Conservation (phyloP, 2,113 vertebrate species). For the Chascanopsetta lugubris region DNA sequence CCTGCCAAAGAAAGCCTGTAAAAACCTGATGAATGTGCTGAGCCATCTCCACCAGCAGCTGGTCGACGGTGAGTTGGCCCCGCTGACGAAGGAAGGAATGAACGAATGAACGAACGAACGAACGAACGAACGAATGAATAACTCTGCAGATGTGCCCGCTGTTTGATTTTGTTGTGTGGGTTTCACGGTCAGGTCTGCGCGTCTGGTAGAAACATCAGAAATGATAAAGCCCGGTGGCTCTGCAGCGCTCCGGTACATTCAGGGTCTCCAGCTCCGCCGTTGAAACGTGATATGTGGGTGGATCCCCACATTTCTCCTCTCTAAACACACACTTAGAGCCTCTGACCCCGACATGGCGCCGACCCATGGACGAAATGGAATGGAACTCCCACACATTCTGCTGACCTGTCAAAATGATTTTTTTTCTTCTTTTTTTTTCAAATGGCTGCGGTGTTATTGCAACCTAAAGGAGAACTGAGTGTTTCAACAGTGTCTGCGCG, state of each 20-base stretch:
- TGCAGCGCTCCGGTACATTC: too few relatives aligned
- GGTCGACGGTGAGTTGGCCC: constrained; percentile 93
- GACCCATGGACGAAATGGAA: background rate
- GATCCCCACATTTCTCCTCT: background rate
- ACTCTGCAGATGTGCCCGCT: background rate
- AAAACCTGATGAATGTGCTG: constrained; percentile 95
- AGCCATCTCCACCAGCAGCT: constrained; percentile 91
- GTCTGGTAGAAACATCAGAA: background rate
- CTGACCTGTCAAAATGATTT: too few relatives aligned
- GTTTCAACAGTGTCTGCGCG: too few relatives aligned
- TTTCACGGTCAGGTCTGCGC: constrained; percentile 1
- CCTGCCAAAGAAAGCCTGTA: constrained; percentile 98
- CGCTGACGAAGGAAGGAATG: background rate
- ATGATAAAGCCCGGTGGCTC: background rate
- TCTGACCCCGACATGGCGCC: background rate
- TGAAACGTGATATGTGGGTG: background rate
- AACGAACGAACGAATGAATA: background rate
- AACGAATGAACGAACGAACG: constrained; percentile 6
- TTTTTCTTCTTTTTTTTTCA: too few relatives aligned
- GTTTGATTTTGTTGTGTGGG: constrained; percentile 2
- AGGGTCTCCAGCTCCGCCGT: too few relatives aligned
- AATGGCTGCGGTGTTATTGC: too few relatives aligned
- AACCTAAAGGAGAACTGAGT: too few relatives aligned
- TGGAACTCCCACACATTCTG: too few relatives aligned
- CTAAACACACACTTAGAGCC: background rate